Evolutionary conservation across 1,140 invertebrate genomes (phyloP).

Genomic region (Drosophila tropicalis): DNA sequence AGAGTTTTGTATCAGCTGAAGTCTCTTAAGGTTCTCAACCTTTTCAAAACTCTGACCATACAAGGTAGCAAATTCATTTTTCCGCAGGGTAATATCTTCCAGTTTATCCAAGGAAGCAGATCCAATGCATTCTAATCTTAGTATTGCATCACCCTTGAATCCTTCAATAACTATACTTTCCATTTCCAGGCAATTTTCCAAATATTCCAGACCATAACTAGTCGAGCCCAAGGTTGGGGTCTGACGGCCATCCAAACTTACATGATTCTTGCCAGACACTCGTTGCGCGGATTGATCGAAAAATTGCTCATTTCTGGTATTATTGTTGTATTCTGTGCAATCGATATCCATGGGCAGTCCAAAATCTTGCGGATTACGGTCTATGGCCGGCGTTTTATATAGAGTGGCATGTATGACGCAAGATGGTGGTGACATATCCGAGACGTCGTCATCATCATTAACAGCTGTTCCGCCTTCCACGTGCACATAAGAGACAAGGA

Average conservation of each 20-base stretch:
- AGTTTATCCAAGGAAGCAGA: slow-evolving; percentile 18
- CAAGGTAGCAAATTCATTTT: slow-evolving; percentile 53
- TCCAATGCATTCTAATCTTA: slow-evolving; percentile 36
- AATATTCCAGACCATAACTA: slow-evolving; percentile 71
- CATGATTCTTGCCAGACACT: slow-evolving; percentile 59
- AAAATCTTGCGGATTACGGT: slow-evolving; percentile 48
- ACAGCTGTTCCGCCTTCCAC: slow-evolving; percentile 28
- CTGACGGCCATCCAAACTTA: slow-evolving; percentile 63
- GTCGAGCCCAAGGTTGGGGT: slow-evolving; percentile 48
- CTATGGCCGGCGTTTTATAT: slow-evolving; percentile 33
- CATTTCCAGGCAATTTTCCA: slow-evolving; percentile 62
- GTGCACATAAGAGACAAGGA: slow-evolving; percentile 23
- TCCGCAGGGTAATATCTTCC: slow-evolving; percentile 12
- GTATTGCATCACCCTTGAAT: slow-evolving; percentile 55
- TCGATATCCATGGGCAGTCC: slow-evolving; percentile 60
- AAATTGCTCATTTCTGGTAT: neutral
- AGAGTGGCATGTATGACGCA: slow-evolving; percentile 65
- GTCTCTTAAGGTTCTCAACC: slow-evolving; percentile 44
- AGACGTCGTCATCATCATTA: slow-evolving; percentile 46
- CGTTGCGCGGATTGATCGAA: slow-evolving; percentile 55
- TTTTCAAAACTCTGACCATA: slow-evolving; percentile 48
- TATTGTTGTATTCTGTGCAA: slow-evolving; percentile 30
- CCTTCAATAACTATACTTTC: slow-evolving; percentile 45
- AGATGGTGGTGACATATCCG: slow-evolving; percentile 1
- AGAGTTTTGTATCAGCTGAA: slow-evolving; percentile 44